phyloP scores from a whole-genome alignment of 2,113 vertebrate genomes.

The Sceloporus undulatus region DNA sequence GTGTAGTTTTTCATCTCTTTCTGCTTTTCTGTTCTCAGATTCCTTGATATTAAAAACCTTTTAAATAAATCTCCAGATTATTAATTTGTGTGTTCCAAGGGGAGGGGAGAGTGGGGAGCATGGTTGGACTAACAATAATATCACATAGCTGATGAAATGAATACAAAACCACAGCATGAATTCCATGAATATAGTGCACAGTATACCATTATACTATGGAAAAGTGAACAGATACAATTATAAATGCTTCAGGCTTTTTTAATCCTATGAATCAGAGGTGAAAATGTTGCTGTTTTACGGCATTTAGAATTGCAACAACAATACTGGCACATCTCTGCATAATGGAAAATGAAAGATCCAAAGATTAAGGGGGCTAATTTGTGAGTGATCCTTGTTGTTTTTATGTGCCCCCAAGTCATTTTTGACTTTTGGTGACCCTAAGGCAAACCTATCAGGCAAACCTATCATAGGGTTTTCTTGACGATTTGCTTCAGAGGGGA shows the following conservation, averaged over 20 bases:
- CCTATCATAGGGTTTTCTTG: no score
- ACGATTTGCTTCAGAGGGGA: no score
- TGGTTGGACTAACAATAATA: neutral
- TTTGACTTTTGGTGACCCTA: no score
- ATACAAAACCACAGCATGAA: slow-evolving; percentile 10
- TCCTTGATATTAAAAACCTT: neutral
- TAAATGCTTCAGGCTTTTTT: neutral
- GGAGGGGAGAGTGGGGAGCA: neutral
- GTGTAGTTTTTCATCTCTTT: neutral
- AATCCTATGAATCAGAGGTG: neutral
- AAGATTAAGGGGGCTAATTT: rapidly evolving
- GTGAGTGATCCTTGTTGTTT: no score
- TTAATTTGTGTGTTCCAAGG: slow-evolving; percentile 1
- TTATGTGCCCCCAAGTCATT: no score
- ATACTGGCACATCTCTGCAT: neutral
- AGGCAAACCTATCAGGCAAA: no score
- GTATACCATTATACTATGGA: neutral
- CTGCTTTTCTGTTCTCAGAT: neutral
- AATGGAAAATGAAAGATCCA: slow-evolving; percentile 23
- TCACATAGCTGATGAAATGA: neutral
- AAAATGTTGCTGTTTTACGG: neutral
- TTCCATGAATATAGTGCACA: neutral
- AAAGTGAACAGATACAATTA: rapidly evolving
- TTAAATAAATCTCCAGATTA: neutral
- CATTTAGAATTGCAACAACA: neutral